phyloP scores from a whole-genome alignment of 2,888 invertebrate genomes.

The Plagodis dolabraria region DNA sequence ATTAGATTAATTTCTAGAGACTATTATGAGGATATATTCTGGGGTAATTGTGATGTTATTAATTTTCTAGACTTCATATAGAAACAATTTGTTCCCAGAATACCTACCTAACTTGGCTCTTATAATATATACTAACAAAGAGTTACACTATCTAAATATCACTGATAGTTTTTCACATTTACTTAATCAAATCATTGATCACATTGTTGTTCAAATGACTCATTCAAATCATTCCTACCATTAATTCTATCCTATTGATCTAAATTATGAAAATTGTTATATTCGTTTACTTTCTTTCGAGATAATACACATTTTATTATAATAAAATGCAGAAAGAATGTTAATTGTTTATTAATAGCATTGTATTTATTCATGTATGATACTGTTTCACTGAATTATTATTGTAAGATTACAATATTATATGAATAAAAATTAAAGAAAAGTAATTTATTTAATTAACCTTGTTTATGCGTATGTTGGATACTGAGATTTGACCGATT shows the following conservation, averaged over 20 bases:
- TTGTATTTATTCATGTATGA: conserved; percentile 84
- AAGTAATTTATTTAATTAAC: conserved; percentile 18
- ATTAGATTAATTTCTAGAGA: conserved; percentile 59
- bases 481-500: too few relatives aligned
- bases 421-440: conserved; percentile 64
- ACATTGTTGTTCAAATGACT: conserved; percentile 61
- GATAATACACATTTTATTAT: conserved; percentile 63
- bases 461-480: background rate
- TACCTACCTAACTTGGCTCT: conserved; percentile 22
- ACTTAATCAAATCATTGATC: conserved; percentile 56
- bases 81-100: conserved; percentile 27
- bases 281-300: conserved; percentile 62
- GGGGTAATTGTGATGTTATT: conserved; percentile 38
- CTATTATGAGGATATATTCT: conserved; percentile 40
- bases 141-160: conserved; percentile 17
- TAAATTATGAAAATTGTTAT: conserved; percentile 58
- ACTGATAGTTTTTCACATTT: conserved; percentile 17
- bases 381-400: conserved; percentile 83
- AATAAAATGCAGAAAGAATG: conserved; percentile 64
- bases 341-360: conserved; percentile 78
- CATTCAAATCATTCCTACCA: conserved; percentile 80
- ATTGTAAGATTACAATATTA: conserved; percentile 81
- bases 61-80: conserved; percentile 24
- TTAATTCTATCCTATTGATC: too few relatives aligned
- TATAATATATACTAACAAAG: conserved; percentile 19